Evolutionary conservation across 37 sponge, comb jelly and placozoan genomes (phyloP), one percentile per base, ranked within the genome.

Genomic region (Haliclona indistincta): DNA sequence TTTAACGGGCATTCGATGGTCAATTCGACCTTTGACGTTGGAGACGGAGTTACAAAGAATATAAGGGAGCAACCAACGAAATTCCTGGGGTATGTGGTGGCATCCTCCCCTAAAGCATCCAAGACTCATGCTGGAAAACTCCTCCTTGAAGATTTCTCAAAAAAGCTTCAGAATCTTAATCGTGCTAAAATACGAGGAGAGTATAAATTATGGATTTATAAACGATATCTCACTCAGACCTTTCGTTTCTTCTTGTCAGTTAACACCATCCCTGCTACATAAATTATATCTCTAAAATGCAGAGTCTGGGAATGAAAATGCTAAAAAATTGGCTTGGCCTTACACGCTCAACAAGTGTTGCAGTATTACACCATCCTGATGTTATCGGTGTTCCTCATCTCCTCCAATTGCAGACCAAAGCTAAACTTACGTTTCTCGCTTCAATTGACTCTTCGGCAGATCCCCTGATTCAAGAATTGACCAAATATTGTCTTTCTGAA

Each of bases 301-400:
- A 41, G 1, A 22, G 2, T 5, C 3, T 15, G 3, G 60, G 36
- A 23, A 63, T 47, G 4, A 62, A 40, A 39, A 62, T 22, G 20
- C 10, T 78, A 52, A 78, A 78, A 47, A 49, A 20, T 2, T 76
- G 77, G 66, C 38, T 76, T 0, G 68, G 68, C 20, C 68, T 78
- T 23, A 22, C 56, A 29, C 20, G 68, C 5, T 55, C 54, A 13
- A 54, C 78, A 54, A 38, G 67, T 15, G 43, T 51, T 4, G 58
- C 56, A 49, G 56, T 78, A 8, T 17, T 78, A 1, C 40, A 52
- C 43, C 68, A 78, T 52, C 68, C 68, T 13, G 44, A 26, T 1
- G 52, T 76, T 22, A 30, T 73, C 0, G 33, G 26, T 33, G 7
- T 63, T 41, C 77, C 64, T 15, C 20, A 6, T 19, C 44, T 76